These are phyloP conservation scores for Sparus aurata DNA, from an alignment of 2,797 vertebrate genomes.

Conservation along the genomic window DNA sequence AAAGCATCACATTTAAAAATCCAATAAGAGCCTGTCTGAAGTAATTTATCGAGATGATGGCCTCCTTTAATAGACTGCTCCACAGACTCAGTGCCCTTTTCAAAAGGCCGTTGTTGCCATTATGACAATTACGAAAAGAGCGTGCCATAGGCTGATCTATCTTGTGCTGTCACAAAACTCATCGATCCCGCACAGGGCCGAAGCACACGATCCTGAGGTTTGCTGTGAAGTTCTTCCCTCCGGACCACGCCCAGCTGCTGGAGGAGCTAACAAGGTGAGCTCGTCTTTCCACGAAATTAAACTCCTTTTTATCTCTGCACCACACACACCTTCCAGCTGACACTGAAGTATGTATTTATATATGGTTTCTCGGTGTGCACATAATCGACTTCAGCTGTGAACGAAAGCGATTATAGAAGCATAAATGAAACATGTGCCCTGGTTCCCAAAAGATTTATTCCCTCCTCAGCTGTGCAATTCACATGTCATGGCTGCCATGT, in stretches of 20 bases:
- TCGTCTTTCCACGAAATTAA: background rate
- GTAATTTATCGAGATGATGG: background rate
- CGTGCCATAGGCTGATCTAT: no score
- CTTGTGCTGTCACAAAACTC: background rate
- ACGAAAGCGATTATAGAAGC: slow-evolving; percentile 34
- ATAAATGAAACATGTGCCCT: slow-evolving; percentile 53
- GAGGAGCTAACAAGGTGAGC: slow-evolving; percentile 96
- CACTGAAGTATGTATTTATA: slow-evolving; percentile 32
- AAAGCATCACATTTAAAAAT: background rate
- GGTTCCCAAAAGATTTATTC: slow-evolving; percentile 51
- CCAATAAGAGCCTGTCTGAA: background rate
- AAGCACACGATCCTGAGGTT: slow-evolving; percentile 93
- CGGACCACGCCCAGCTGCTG: slow-evolving; percentile 94
- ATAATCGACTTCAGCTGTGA: slow-evolving; percentile 43
- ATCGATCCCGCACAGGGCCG: slow-evolving; percentile 85
- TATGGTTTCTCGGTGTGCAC: slow-evolving; percentile 15
- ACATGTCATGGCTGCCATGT: slow-evolving; percentile 65
- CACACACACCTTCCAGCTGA: background rate
- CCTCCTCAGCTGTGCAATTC: slow-evolving; percentile 38
- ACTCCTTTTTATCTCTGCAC: background rate
- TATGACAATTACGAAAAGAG: background rate
- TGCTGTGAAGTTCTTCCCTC: slow-evolving; percentile 98
- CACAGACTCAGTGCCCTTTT: background rate
- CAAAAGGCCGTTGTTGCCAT: background rate
- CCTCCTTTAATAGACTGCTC: background rate